Percentiles rank a stretch among this genome's conserved stretches.
Evolutionary conservation across 2,113 vertebrate genomes (phyloP).

Genomic region (Redunca redunca): DNA sequence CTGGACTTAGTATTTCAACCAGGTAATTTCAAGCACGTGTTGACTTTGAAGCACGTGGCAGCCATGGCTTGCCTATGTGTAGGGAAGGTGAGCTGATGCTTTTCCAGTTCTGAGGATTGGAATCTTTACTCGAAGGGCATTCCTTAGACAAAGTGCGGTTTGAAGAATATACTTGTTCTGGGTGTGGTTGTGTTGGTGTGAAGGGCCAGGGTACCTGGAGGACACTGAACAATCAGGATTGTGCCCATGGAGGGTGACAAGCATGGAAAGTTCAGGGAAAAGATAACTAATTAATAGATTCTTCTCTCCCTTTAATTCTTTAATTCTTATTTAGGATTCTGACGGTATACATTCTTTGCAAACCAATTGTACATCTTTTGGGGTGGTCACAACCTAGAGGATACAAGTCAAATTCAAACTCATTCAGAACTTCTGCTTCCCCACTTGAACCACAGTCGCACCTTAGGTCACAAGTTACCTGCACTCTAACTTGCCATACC

Average conservation of each 20-base stretch:
- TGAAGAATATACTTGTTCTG: neutral
- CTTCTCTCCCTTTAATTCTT: neutral
- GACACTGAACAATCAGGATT: neutral
- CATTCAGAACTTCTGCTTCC: neutral
- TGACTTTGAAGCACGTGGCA: neutral
- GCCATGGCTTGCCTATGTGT: neutral
- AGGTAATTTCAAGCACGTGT: neutral
- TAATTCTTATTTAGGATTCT: neutral
- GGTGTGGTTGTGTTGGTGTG: neutral
- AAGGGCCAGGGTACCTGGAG: neutral
- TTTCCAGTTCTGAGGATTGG: neutral
- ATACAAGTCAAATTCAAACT: neutral
- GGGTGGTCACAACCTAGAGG: neutral
- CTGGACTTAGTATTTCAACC: neutral
- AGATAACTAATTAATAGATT: neutral
- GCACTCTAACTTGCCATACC: neutral
- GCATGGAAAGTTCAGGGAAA: neutral
- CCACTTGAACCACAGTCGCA: neutral
- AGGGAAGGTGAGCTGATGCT: neutral
- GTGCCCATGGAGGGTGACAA: neutral
- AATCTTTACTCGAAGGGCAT: neutral
- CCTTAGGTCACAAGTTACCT: neutral
- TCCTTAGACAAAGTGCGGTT: neutral
- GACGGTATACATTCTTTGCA: neutral
- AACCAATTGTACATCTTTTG: neutral